Percentiles rank a stretch among this genome's conserved stretches.
phyloP scores from a whole-genome alignment of 2,888 invertebrate species.

The Euproctis similis region DNA sequence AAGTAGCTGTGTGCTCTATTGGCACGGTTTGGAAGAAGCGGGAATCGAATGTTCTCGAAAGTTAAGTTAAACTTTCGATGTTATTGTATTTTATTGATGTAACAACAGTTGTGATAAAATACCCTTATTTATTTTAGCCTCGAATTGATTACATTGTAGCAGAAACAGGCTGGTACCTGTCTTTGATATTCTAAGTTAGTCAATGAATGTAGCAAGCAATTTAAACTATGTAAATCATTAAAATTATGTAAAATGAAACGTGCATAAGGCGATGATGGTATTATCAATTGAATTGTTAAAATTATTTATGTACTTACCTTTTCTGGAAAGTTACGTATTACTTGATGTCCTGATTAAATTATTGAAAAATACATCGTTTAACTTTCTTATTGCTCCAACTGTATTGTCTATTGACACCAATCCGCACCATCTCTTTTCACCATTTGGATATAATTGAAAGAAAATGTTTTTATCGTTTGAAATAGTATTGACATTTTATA shows the following conservation, averaged over 20 bases:
- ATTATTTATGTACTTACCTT: conserved; percentile 71
- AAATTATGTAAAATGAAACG: conserved; percentile 32
- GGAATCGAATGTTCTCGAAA: too few species aligned
- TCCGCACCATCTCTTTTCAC: too few species aligned
- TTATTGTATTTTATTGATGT: conserved; percentile 12
- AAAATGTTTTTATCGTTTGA: too few species aligned
- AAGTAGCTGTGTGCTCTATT: background rate
- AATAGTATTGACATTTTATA: too few species aligned
- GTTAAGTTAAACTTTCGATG: too few species aligned
- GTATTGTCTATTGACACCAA: too few species aligned
- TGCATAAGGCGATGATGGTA: conserved; percentile 35
- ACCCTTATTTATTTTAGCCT: conserved; percentile 18
- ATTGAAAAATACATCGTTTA: conserved; percentile 42
- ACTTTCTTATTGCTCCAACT: too few species aligned
- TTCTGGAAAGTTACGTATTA: conserved; percentile 68
- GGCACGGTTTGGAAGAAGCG: conserved; percentile 2
- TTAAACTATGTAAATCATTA: conserved; percentile 25
- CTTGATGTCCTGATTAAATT: conserved; percentile 73
- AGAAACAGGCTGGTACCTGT: conserved; percentile 65
- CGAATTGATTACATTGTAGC: conserved; percentile 33
- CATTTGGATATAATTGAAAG: too few species aligned
- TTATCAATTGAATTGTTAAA: conserved; percentile 68
- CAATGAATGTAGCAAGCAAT: conserved; percentile 31
- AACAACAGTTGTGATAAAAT: conserved; percentile 11
- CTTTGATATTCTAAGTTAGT: conserved; percentile 46